phyloP scores from a whole-genome alignment of 2,888 invertebrate species.

The Polydrusus tereticollis region DNA sequence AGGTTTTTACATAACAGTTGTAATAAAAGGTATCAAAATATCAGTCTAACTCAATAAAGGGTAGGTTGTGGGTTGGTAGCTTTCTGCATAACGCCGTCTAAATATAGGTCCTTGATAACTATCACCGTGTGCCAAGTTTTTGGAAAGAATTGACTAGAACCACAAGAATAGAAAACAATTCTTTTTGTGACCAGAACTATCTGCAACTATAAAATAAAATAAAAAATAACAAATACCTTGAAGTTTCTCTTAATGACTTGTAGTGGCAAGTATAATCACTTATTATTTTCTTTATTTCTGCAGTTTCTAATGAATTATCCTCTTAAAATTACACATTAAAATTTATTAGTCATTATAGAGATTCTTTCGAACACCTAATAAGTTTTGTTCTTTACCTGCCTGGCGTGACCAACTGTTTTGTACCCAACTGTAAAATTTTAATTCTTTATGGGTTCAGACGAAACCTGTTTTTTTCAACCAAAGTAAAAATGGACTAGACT shows the following conservation, averaged over 20 bases:
- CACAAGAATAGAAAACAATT: too few relatives aligned
- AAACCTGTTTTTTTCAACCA: conserved; percentile 33
- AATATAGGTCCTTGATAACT: too few relatives aligned
- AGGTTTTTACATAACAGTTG: too few relatives aligned
- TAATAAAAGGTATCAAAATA: too few relatives aligned
- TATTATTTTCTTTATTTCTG: neutral
- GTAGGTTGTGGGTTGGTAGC: too few relatives aligned
- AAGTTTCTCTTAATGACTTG: neutral
- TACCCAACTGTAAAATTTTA: conserved; percentile 35
- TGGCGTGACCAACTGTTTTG: conserved; percentile 37
- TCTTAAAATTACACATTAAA: conserved; percentile 36
- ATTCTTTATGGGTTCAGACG: conserved; percentile 31
- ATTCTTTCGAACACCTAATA: conserved; percentile 37
- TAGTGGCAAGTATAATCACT: neutral
- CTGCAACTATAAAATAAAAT: too few relatives aligned
- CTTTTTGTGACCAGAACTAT: too few relatives aligned
- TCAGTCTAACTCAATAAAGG: too few relatives aligned
- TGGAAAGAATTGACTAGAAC: too few relatives aligned
- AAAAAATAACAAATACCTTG: too few relatives aligned
- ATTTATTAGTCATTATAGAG: conserved; percentile 42
- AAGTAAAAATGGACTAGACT: conserved; percentile 26
- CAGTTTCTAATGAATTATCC: neutral
- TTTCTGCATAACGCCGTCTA: too few relatives aligned
- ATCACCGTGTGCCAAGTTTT: too few relatives aligned
- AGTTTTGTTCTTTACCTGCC: conserved; percentile 36